Evolutionary conservation across 2,113 vertebrate genomes (phyloP).

Genomic region (Cynopterus brachyotis): DNA sequence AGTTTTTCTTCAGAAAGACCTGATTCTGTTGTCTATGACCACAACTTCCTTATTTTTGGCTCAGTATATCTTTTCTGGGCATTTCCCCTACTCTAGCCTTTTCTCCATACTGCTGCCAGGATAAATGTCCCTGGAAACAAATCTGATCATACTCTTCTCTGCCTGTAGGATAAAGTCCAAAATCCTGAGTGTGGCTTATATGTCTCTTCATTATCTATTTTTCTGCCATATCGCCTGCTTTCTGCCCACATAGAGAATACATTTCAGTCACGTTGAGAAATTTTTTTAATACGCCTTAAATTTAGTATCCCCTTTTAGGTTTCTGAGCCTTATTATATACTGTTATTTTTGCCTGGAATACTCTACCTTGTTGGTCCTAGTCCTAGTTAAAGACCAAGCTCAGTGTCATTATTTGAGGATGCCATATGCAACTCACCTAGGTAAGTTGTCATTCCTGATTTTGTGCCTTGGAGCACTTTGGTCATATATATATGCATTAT

Average conservation of each 20-base stretch:
- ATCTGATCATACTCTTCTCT: background rate
- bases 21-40: background rate
- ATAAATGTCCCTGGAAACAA: background rate
- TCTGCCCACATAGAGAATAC: background rate
- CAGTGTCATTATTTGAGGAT: background rate
- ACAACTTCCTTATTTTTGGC: background rate
- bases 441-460: background rate
- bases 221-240: background rate
- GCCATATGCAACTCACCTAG: background rate
- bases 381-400: background rate
- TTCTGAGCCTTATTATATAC: background rate
- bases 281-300: background rate
- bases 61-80: background rate
- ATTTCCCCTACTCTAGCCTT: background rate
- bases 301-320: background rate
- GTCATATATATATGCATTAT: background rate
- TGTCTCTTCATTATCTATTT: constrained; percentile 3
- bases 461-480: background rate
- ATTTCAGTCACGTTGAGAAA: background rate
- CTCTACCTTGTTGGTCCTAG: background rate
- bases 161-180: background rate
- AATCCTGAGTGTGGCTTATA: background rate
- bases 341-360: background rate
- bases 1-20: background rate
- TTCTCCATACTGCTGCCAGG: background rate